Percentiles rank a stretch among this genome's conserved stretches.
Conservation (phyloP, 35 echinoderm and acorn worm genomes). For the Lytechinus variegatus region DNA sequence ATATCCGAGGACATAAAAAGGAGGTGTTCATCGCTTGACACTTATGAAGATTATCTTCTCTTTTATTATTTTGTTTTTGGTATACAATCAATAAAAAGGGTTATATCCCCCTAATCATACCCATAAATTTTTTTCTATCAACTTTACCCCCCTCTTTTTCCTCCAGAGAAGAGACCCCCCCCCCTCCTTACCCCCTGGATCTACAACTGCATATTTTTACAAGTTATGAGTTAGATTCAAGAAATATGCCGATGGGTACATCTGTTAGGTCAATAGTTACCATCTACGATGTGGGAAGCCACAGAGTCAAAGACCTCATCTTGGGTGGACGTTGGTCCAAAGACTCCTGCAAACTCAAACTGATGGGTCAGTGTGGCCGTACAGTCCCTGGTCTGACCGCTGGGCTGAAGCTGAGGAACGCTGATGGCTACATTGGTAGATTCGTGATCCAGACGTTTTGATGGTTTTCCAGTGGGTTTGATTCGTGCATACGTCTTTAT, state of each 20-base stretch:
- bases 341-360: slow-evolving; percentile 13
- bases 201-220: too few species aligned
- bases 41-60: too few species aligned
- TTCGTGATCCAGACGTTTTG: slow-evolving; percentile 30
- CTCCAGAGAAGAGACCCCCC: too few species aligned
- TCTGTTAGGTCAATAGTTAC: neutral
- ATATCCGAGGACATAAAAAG: too few species aligned
- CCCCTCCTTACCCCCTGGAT: too few species aligned
- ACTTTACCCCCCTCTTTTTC: too few species aligned
- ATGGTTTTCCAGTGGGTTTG: neutral
- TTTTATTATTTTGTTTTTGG: too few species aligned
- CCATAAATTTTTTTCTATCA: too few species aligned
- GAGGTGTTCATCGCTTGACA: too few species aligned
- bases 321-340: slow-evolving; percentile 29
- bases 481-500: slow-evolving; percentile 48
- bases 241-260: neutral
- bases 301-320: slow-evolving; percentile 35
- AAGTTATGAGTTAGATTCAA: too few species aligned
- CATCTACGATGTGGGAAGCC: slow-evolving; percentile 41
- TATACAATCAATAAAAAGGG: too few species aligned
- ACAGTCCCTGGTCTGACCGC: slow-evolving; percentile 28
- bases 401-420: slow-evolving; percentile 10
- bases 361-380: slow-evolving; percentile 38
- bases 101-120: too few species aligned
- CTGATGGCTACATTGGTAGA: slow-evolving; percentile 33